A percentile compares a stretch with the other conserved stretches of the same genome.
Evolutionary conservation across 2,113 vertebrate genomes (phyloP).

Genomic region (Erythrocebus patas): DNA sequence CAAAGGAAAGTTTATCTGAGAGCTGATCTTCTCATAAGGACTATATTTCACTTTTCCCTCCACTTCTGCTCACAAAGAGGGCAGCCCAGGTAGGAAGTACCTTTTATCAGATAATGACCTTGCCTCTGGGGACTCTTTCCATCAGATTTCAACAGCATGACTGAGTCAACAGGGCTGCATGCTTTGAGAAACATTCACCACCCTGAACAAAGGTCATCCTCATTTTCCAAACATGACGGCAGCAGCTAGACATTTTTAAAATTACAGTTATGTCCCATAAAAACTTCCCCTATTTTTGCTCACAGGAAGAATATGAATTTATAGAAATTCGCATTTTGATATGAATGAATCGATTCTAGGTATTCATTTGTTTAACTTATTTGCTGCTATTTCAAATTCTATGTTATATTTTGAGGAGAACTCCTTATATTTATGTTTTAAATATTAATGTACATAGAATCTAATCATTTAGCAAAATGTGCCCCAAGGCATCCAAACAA

Average conservation of each 20-base stretch:
- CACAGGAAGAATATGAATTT: background rate
- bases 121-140: background rate
- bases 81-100: background rate
- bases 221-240: background rate
- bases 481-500: background rate
- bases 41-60: background rate
- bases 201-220: constrained; percentile 15
- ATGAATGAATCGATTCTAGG: background rate
- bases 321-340: background rate
- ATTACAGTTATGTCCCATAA: background rate
- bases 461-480: background rate
- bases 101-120: background rate
- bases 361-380: background rate
- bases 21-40: background rate
- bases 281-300: background rate
- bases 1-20: constrained; percentile 47
- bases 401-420: background rate
- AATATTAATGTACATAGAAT: background rate
- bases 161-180: background rate
- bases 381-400: background rate
- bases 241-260: background rate
- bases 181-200: background rate
- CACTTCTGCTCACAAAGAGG: background rate
- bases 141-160: background rate
- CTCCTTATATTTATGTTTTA: background rate